Evolutionary conservation across 2,888 invertebrate genomes (phyloP).

Genomic region (Neoscelio sp.): DNA sequence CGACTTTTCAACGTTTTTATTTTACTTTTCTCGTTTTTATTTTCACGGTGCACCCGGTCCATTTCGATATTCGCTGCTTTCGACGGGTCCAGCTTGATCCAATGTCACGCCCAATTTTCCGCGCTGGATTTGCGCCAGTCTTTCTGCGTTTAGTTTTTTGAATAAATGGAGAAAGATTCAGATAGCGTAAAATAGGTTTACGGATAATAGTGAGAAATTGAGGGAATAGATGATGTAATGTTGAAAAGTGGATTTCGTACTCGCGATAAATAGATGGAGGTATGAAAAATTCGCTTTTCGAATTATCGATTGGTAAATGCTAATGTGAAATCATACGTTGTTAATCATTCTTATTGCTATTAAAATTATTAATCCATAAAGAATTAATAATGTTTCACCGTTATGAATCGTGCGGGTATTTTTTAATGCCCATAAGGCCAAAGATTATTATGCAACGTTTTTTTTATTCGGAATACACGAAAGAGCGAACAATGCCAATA

Average conservation of each 20-base stretch:
- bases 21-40: conserved; percentile 56
- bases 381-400: too few relatives aligned
- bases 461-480: conserved; percentile 46
- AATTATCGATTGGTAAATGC: conserved; percentile 15
- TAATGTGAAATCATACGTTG: not conserved
- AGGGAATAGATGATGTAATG: conserved; percentile 44
- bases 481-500: conserved; percentile 61
- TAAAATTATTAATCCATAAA: too few relatives aligned
- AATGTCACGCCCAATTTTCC: conserved; percentile 67
- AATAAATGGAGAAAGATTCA: conserved; percentile 55
- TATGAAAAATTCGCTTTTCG: conserved; percentile 10
- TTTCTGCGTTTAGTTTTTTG: conserved; percentile 53
- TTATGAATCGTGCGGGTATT: conserved; percentile 8
- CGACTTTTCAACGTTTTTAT: conserved; percentile 64
- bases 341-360: too few relatives aligned
- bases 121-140: conserved; percentile 64
- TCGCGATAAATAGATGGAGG: conserved; percentile 2
- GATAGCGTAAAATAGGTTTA: conserved; percentile 56
- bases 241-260: conserved; percentile 43
- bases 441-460: conserved; percentile 41
- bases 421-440: conserved; percentile 20
- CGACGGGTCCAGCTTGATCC: conserved; percentile 61
- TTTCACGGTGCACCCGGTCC: conserved; percentile 51
- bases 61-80: conserved; percentile 65
- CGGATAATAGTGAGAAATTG: conserved; percentile 42